These are phyloP conservation scores for Garrulus glandarius DNA, from an alignment of 2,797 vertebrate genomes.

Conservation along the genomic window DNA sequence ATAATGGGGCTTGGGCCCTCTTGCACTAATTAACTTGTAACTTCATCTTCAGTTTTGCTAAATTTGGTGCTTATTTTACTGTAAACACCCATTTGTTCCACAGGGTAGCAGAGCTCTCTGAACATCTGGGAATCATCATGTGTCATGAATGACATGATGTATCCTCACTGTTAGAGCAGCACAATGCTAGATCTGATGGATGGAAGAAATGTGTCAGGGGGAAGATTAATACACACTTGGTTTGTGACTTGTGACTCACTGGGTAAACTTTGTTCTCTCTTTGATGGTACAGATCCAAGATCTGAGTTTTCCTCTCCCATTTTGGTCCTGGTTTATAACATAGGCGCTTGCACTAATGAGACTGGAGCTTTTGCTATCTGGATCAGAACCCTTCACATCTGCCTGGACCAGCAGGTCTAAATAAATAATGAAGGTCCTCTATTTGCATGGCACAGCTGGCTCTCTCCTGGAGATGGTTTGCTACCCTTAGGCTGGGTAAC, in stretches of 20 bases:
- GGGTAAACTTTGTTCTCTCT: constrained; percentile 46
- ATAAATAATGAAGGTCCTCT: not conserved
- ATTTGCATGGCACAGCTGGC: not conserved
- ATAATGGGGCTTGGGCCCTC: not conserved
- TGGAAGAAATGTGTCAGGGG: constrained; percentile 56
- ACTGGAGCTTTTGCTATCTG: not conserved
- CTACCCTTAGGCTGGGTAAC: not conserved
- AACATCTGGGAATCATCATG: constrained; percentile 75
- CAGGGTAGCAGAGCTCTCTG: constrained; percentile 49
- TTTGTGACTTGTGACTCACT: constrained; percentile 65
- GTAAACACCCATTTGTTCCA: constrained; percentile 69
- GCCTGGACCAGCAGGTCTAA: not conserved
- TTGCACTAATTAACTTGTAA: constrained; percentile 69
- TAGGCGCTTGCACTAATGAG: not conserved
- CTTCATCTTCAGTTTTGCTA: constrained; percentile 60
- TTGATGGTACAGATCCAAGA: constrained; percentile 41
- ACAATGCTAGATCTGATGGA: constrained; percentile 72
- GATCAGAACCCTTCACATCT: not conserved
- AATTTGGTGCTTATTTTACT: constrained; percentile 64
- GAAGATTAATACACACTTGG: constrained; percentile 62
- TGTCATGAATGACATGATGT: constrained; percentile 72
- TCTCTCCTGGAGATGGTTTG: not conserved
- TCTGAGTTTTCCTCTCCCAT: constrained; percentile 29
- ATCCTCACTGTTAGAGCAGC: constrained; percentile 66
- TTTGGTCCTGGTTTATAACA: constrained; percentile 49